Base-by-base conservation (phyloP, 2,113 vertebrate species). In the Kryptolebias marmoratus region DNA sequence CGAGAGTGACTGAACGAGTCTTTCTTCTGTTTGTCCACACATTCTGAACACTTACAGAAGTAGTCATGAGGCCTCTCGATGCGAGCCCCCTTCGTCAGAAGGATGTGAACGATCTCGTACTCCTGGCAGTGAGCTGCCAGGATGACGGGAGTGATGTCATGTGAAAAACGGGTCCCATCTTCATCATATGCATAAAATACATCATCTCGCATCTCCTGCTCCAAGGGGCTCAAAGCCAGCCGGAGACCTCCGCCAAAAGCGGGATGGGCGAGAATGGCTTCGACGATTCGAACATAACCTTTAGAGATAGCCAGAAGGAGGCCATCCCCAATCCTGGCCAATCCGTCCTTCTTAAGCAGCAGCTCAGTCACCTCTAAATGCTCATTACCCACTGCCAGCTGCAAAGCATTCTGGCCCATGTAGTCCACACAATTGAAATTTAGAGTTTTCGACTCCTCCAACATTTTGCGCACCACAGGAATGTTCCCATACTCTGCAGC, bases 381-480 rank as follows among this genome's bases (percentile, higher is more conserved):
- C 79, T 99, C 97, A 0, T 99, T 99, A 4, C 96, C 97, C 13
- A 99, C 97, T 0, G 97, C 97, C 57, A 99, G 78, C 89, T 99
- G 97, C 82, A 99, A 85, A 1, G 97, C 94, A 0, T 98, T 99
- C 84, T 99, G 97, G 57, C 97, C 97, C 97, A 99, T 99, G 84
- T 99, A 99, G 92, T 99, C 97, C 1, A 99, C 97, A 0, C 96
- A 97, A 61, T 99, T 99, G 65, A 96, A 96, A 90, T 98, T 98
- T 61, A 99, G 94, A 0, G 97, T 98, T 91, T 97, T 96, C 88
- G 96, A 98, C 64, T 98, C 97, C 64, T 99, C 97, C 85, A 99
- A 89, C 97, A 99, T 98, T 87, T 98, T 98, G 42, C 97, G 95
- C 32, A 99, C 97, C 1, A 99, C 97, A 0, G 97, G 97, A 49